Conservation (phyloP, 2,113 vertebrate genomes). For the Trochalopteron elliotii region DNA sequence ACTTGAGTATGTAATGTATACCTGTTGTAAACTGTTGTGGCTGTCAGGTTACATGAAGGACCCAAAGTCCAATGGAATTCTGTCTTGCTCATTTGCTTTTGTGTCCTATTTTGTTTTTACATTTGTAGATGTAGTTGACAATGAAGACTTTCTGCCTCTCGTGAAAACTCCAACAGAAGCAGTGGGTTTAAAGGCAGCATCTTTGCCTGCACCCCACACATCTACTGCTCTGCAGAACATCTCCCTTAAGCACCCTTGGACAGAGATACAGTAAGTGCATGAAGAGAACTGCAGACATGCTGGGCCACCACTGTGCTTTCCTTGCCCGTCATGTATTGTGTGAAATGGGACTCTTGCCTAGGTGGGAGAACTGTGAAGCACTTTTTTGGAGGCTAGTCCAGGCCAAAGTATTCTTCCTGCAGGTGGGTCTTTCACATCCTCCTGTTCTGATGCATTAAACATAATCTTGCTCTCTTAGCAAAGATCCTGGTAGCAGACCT, state of each 20-base stretch:
- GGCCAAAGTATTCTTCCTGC: background rate
- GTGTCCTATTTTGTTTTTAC: constrained; percentile 12
- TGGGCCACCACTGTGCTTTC: background rate
- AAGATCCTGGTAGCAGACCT: background rate
- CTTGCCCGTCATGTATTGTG: background rate
- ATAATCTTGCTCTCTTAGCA: background rate
- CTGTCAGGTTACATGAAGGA: background rate
- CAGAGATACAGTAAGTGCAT: constrained; percentile 90
- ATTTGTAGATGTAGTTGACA: background rate
- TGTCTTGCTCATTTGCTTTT: background rate
- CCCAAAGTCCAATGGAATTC: background rate
- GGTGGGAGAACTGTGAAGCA: background rate
- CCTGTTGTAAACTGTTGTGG: background rate
- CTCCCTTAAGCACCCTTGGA: constrained; percentile 94
- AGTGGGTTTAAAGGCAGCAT: constrained; percentile 84
- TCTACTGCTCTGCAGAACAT: constrained; percentile 79
- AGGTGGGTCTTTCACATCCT: background rate
- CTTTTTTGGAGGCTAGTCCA: background rate
- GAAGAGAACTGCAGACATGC: background rate
- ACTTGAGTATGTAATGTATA: background rate
- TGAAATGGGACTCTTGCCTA: background rate
- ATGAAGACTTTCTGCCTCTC: constrained; percentile 82
- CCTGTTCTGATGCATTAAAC: background rate
- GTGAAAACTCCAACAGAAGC: constrained; percentile 84
- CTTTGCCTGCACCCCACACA: constrained; percentile 65